Conservation (phyloP, 1,140 invertebrate species). For the Caenorhabditis latens region DNA sequence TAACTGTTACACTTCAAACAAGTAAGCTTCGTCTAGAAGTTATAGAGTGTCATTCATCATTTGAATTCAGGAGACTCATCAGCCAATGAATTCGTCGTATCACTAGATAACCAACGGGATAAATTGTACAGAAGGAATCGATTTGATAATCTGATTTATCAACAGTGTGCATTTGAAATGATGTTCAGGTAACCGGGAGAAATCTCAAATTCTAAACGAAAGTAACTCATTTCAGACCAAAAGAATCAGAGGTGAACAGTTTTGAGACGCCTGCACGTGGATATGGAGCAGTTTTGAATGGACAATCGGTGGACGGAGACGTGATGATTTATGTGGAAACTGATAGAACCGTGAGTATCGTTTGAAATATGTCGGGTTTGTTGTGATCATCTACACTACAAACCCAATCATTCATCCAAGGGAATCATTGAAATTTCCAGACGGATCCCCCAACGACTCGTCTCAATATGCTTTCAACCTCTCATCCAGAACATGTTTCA, state of each 20-base stretch:
- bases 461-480: conserved; percentile 17
- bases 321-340: conserved; percentile 52
- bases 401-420: no score
- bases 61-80: conserved; percentile 36
- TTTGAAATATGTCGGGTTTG: not conserved
- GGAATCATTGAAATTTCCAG: not conserved
- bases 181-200: conserved; percentile 16
- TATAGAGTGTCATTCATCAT: not conserved
- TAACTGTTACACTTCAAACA: conserved; percentile 23
- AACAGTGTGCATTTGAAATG: conserved; percentile 51
- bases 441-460: conserved; percentile 46
- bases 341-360: conserved; percentile 38
- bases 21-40: not conserved
- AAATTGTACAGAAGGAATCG: conserved; percentile 56
- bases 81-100: conserved; percentile 54
- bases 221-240: conserved; percentile 21
- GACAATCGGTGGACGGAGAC: conserved; percentile 47
- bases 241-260: conserved; percentile 21
- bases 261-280: conserved; percentile 9
- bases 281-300: conserved; percentile 43
- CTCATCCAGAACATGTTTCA: conserved; percentile 9
- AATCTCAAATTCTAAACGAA: not conserved
- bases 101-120: conserved; percentile 56
- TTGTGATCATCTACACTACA: no score
- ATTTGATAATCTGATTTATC: conserved; percentile 26